phyloP scores from a whole-genome alignment of 2,113 vertebrate genomes.

The Cyphomyrus plagiostoma region DNA sequence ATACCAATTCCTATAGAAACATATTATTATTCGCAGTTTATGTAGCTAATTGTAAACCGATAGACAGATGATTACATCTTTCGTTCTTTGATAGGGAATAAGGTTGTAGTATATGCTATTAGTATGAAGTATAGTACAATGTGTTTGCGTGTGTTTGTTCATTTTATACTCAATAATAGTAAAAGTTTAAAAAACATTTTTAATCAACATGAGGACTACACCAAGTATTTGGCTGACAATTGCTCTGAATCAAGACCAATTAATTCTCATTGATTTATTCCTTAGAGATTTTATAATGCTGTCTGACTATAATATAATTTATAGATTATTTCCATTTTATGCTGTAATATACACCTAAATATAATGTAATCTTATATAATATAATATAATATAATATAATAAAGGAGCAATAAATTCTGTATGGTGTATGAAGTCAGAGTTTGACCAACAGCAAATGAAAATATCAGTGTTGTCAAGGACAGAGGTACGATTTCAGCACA shows the following conservation, averaged over 20 bases:
- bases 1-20: neutral
- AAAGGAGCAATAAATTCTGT: neutral
- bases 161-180: neutral
- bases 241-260: neutral
- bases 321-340: neutral
- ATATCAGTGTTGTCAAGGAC: neutral
- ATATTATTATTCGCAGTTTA: neutral
- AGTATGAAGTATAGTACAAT: neutral
- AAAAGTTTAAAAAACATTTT: neutral
- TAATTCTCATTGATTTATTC: neutral
- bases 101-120: neutral
- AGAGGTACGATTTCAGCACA: neutral
- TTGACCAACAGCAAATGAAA: neutral
- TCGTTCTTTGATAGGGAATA: neutral
- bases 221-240: neutral
- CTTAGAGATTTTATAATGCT: neutral
- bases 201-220: neutral
- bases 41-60: neutral
- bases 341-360: neutral
- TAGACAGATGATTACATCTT: neutral
- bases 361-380: neutral
- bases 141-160: neutral
- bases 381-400: neutral
- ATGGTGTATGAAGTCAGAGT: neutral
- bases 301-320: neutral